These are phyloP conservation scores for Neuroterus valhalla DNA, from an alignment of 1,140 invertebrate species.

Conservation along the genomic window DNA sequence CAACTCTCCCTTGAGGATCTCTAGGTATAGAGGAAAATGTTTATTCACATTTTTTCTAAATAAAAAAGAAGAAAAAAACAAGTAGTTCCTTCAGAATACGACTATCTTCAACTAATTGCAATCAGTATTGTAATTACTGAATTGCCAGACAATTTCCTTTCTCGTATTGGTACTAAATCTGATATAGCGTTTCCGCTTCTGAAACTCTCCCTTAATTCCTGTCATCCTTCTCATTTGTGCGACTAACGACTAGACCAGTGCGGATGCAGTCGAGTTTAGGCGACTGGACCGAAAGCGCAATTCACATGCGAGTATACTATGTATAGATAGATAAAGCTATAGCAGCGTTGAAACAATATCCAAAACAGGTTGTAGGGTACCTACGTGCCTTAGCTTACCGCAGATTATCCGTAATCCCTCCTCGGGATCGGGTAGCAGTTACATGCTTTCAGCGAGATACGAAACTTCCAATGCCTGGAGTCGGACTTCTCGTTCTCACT, in stretches of 20 bases:
- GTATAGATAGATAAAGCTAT: constrained; percentile 31
- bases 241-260: constrained; percentile 4
- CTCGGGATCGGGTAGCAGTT: constrained; percentile 62
- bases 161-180: not conserved
- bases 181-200: constrained; percentile 1
- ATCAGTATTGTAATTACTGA: not conserved
- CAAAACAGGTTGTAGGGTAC: constrained; percentile 55
- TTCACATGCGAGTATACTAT: constrained; percentile 26
- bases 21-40: no score
- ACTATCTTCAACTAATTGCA: not conserved
- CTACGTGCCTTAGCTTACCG: constrained; percentile 60
- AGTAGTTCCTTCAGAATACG: not conserved
- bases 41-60: no score
- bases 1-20: no score
- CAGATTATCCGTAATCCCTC: constrained; percentile 64
- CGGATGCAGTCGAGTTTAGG: constrained; percentile 45
- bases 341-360: constrained; percentile 55
- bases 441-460: constrained; percentile 56
- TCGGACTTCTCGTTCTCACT: constrained; percentile 26
- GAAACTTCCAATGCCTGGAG: constrained; percentile 27
- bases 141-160: not conserved
- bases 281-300: constrained; percentile 50
- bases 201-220: constrained; percentile 2
- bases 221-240: not conserved
- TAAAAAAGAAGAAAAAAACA: no score